Conservation (phyloP, 2,888 invertebrate genomes). For the Eristalinus sepulchralis region DNA sequence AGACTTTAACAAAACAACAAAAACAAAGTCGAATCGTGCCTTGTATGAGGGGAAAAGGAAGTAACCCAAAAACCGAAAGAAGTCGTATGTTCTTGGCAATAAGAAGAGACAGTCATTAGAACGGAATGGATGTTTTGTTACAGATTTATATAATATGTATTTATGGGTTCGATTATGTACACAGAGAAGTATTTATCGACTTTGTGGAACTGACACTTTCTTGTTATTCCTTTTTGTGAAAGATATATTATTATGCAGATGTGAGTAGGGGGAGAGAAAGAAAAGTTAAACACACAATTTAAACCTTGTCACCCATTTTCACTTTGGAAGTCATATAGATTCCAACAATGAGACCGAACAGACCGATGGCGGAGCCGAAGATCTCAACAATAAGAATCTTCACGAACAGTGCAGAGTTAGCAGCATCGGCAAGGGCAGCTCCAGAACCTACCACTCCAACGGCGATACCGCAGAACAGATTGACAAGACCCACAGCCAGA, state of each 20-base stretch:
- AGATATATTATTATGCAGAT: slow-evolving; percentile 26
- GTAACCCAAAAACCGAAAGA: neutral
- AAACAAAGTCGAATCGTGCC: slow-evolving; percentile 4
- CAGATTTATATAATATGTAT: slow-evolving; percentile 46
- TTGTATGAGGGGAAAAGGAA: neutral
- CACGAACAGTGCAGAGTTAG: slow-evolving; percentile 97
- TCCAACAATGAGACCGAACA: slow-evolving; percentile 99
- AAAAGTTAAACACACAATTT: slow-evolving; percentile 60
- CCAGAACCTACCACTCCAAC: slow-evolving; percentile 99
- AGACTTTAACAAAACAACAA: slow-evolving; percentile 26
- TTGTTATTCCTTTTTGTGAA: slow-evolving; percentile 39
- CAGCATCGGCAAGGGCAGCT: slow-evolving; percentile 98
- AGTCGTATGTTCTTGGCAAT: slow-evolving; percentile 32
- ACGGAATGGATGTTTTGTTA: slow-evolving; percentile 65
- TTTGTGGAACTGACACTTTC: slow-evolving; percentile 34
- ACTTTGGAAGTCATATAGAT: slow-evolving; percentile 95
- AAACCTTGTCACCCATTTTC: slow-evolving; percentile 87
- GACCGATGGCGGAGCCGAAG: slow-evolving; percentile 99
- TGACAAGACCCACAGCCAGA: slow-evolving; percentile 95
- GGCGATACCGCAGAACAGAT: slow-evolving; percentile 94
- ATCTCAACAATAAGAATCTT: slow-evolving; percentile 99
- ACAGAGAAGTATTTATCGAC: slow-evolving; percentile 40
- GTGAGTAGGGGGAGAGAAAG: slow-evolving; percentile 17
- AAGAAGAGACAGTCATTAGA: slow-evolving; percentile 32
- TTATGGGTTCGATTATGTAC: slow-evolving; percentile 33